These are phyloP conservation scores for Apodemia hepburni DNA, from an alignment of 2,888 invertebrate genomes.

Conservation along the genomic window DNA sequence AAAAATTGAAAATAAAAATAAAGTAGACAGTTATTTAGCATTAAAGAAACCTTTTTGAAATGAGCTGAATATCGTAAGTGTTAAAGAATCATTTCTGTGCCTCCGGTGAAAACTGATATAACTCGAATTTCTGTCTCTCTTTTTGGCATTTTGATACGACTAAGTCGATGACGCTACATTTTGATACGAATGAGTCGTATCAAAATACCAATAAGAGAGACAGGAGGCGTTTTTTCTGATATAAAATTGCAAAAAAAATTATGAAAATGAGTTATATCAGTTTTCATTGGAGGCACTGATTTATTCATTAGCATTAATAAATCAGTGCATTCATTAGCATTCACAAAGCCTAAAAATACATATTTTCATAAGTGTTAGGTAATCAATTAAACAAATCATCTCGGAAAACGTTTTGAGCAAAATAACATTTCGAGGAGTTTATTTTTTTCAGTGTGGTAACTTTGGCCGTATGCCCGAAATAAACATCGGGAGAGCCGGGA, in stretches of 20 bases:
- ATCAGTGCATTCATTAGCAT: background rate
- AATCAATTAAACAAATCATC: slow-evolving; percentile 2
- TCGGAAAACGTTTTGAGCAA: background rate
- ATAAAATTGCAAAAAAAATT: too few species aligned
- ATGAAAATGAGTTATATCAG: too few species aligned
- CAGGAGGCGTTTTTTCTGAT: too few species aligned
- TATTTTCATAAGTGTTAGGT: background rate
- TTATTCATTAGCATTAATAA: too few species aligned
- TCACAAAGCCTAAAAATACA: background rate
- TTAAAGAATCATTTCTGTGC: background rate
- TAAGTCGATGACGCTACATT: too few species aligned
- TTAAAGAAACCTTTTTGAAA: background rate
- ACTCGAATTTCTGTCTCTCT: too few species aligned
- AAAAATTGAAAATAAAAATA: too few species aligned
- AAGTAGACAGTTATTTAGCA: background rate
- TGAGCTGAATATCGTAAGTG: background rate
- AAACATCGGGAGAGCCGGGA: slow-evolving; percentile 69
- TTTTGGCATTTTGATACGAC: too few species aligned
- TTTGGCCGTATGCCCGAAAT: slow-evolving; percentile 57
- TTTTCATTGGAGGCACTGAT: too few species aligned
- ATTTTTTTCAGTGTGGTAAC: slow-evolving; percentile 23
- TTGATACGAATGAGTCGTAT: too few species aligned
- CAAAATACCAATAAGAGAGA: too few species aligned
- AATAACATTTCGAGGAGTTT: slow-evolving; percentile 6
- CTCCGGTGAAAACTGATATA: too few species aligned